A percentile compares a stretch with the other conserved stretches of the same genome.
phyloP scores from a whole-genome alignment of 2,888 invertebrate species.

The Aricia artaxerxes region DNA sequence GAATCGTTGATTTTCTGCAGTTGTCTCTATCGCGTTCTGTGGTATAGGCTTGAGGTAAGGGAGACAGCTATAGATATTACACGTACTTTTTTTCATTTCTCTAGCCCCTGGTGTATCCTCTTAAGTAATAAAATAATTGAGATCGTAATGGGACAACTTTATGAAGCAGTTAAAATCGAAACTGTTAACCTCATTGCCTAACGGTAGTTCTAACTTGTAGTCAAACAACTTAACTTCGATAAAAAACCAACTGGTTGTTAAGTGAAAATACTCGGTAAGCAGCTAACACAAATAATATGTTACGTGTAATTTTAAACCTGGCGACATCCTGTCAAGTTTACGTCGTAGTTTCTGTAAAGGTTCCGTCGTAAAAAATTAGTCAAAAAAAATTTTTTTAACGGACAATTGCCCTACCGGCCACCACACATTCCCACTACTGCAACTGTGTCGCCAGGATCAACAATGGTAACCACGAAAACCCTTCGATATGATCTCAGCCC shows the following conservation, averaged over 20 bases:
- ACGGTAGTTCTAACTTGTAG: background rate
- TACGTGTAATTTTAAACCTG: background rate
- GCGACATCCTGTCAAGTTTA: background rate
- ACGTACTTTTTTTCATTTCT: no score
- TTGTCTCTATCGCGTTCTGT: no score
- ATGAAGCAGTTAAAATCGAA: background rate
- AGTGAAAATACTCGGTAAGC: background rate
- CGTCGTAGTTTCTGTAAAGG: background rate
- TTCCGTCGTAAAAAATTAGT: background rate
- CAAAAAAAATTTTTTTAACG: no score
- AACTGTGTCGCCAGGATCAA: no score
- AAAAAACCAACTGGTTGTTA: conserved; percentile 4
- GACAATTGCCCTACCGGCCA: no score
- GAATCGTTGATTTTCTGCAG: no score
- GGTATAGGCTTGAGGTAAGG: no score
- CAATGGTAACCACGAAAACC: no score
- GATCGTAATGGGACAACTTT: background rate
- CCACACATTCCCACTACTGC: no score
- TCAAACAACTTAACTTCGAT: background rate
- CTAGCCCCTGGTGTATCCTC: no score
- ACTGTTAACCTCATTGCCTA: background rate
- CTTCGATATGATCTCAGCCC: no score
- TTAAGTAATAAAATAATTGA: background rate
- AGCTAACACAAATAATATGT: background rate
- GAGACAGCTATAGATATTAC: no score